A percentile compares a stretch with the other conserved stretches of the same genome.
Conservation (phyloP, 1,140 invertebrate genomes). For the Linepithema humile region DNA sequence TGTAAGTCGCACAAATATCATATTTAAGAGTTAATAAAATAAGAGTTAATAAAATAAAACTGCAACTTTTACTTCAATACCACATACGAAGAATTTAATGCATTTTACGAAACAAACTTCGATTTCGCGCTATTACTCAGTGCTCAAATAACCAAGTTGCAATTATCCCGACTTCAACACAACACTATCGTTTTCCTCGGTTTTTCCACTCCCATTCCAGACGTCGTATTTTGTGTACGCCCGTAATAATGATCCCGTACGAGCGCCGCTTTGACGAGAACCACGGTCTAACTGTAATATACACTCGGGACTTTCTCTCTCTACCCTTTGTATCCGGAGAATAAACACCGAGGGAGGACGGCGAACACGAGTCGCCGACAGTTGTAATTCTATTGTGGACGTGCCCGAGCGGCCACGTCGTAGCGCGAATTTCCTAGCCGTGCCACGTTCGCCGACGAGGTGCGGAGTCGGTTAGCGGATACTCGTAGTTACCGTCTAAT, state of each 20-base stretch:
- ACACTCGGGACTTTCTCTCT: constrained; percentile 6
- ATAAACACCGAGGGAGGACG: constrained; percentile 49
- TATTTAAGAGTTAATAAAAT: neutral
- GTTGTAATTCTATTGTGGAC: constrained; percentile 60
- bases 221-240: neutral
- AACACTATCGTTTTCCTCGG: neutral
- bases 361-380: constrained; percentile 46
- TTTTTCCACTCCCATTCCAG: constrained; percentile 20
- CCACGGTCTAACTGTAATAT: constrained; percentile 42
- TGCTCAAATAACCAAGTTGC: neutral
- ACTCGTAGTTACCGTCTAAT: constrained; percentile 73
- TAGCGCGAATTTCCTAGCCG: constrained; percentile 62
- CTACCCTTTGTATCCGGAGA: constrained; percentile 32
- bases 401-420: constrained; percentile 43
- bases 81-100: neutral
- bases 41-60: neutral
- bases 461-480: constrained; percentile 63
- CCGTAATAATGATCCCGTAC: constrained; percentile 38
- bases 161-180: constrained; percentile 17
- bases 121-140: neutral
- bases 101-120: neutral
- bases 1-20: neutral
- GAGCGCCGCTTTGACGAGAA: constrained; percentile 29
- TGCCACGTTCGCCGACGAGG: constrained; percentile 48
- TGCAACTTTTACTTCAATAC: neutral